phyloP scores from a whole-genome alignment of 2,888 invertebrate genomes.

The Trissolcus japonicus region DNA sequence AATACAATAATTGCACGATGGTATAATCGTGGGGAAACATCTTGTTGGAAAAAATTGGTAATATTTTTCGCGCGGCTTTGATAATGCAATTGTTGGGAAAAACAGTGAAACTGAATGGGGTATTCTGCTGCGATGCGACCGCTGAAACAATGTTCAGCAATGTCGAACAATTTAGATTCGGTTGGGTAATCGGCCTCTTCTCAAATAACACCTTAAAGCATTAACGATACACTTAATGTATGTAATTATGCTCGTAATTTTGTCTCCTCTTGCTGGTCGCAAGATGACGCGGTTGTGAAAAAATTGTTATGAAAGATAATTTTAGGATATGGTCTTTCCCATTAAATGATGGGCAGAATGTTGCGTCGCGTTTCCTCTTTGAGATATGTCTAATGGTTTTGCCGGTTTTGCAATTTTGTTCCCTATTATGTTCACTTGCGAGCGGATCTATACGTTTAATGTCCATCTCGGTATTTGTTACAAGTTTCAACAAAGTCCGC shows the following conservation, averaged over 20 bases:
- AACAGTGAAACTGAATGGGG: too few relatives aligned
- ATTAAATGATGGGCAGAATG: slow-evolving; percentile 5
- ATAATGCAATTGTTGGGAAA: too few relatives aligned
- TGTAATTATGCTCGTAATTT: slow-evolving; percentile 40
- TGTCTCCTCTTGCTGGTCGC: slow-evolving; percentile 14
- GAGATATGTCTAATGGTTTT: too few relatives aligned
- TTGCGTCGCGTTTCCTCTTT: slow-evolving; percentile 6
- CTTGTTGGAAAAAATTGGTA: too few relatives aligned
- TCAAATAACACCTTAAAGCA: slow-evolving; percentile 33
- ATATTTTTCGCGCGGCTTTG: too few relatives aligned
- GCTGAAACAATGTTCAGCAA: slow-evolving; percentile 19
- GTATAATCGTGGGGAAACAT: too few relatives aligned
- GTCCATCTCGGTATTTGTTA: neutral
- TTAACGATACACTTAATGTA: slow-evolving; percentile 30
- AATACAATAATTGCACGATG: too few relatives aligned
- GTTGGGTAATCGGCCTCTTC: slow-evolving; percentile 29
- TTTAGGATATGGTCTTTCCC: slow-evolving; percentile 27
- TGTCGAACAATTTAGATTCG: slow-evolving; percentile 17
- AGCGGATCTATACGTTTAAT: neutral
- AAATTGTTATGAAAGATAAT: slow-evolving; percentile 27
- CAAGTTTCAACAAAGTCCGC: neutral
- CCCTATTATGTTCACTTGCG: too few relatives aligned
- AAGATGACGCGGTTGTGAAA: slow-evolving; percentile 21
- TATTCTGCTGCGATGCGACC: too few relatives aligned
- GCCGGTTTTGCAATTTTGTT: neutral